Evolutionary conservation across 2,113 vertebrate species (phyloP).

Genomic region (Cervus canadensis): DNA sequence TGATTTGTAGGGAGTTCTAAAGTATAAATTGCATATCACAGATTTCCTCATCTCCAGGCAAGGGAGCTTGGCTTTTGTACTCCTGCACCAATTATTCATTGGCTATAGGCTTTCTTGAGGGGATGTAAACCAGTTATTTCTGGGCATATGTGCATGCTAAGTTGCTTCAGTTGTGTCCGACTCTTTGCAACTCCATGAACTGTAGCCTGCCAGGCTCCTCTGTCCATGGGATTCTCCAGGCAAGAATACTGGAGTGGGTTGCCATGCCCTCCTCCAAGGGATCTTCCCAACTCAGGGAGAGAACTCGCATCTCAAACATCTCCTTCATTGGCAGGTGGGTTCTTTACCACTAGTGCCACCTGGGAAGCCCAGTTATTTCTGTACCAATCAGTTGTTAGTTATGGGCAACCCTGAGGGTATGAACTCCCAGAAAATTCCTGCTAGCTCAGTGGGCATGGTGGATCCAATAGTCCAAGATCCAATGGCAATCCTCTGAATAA

Average conservation of each 20-base stretch:
- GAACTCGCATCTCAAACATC: not conserved
- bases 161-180: not conserved
- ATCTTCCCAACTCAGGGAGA: not conserved
- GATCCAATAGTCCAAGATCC: not conserved
- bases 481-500: not conserved
- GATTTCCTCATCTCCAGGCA: not conserved
- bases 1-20: not conserved
- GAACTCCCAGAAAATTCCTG: not conserved
- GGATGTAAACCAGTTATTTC: not conserved
- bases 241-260: not conserved
- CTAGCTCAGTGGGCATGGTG: not conserved
- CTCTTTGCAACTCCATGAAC: not conserved
- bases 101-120: not conserved
- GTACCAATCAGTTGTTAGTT: not conserved
- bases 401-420: not conserved
- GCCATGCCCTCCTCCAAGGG: not conserved
- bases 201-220: not conserved
- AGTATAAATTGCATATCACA: not conserved
- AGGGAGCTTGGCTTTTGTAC: not conserved
- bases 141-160: not conserved
- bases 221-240: not conserved
- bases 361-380: not conserved
- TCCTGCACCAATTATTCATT: not conserved
- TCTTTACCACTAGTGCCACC: not conserved
- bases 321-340: not conserved